Evolutionary conservation across 2,797 vertebrate species (phyloP), one percentile per base, ranked within the genome.

Genomic region (Rhinella marina): DNA sequence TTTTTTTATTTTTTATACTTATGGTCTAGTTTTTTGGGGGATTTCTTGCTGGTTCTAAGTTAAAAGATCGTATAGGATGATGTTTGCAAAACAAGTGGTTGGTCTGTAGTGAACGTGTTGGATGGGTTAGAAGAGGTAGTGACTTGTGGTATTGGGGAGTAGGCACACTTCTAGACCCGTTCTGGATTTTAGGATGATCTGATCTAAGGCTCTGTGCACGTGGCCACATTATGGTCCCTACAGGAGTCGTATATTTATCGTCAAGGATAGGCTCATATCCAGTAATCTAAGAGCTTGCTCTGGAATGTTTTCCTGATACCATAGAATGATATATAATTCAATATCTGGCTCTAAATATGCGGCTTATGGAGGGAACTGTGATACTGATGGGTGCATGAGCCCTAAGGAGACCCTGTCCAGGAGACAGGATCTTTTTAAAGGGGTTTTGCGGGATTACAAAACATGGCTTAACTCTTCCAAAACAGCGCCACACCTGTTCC

Each of bases 1-100:
- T 77, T 77, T 48, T n/a, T 48, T 23, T 23, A 64, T 72, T 25
- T 77, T 77, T 77, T 59, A 32, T 80, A 80, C 29, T 80, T 59
- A 21, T 14, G 78, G 29, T 32, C 29, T 62, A 81, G 10, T 81
- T 66, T 64, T 81, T 41, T 4, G 41, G 41, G 41, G 5, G 41
- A 41, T 41, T 41, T 41, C 7, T 64, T 66, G 23, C 62, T 66
- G 32, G 80, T 64, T 50, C 41, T 59, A 29, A 57, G 29, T 32
- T 17, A 79, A 79, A 80, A 32, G 56, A 64, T 81, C 25, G 32
- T 50, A 50, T 64, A 52, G 48, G n/a, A 50, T 50, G 50, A 64
- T 64, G 59, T 62, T 81, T 81, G n/a, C 59, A 81, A 56, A 59
- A 16, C 79, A 25, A 23, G 50, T 54, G 75, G 10, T 76, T 77